These are phyloP conservation scores for Rambutsinella grinnellia DNA, from an alignment of 2,888 invertebrate genomes.

Conservation along the genomic window DNA sequence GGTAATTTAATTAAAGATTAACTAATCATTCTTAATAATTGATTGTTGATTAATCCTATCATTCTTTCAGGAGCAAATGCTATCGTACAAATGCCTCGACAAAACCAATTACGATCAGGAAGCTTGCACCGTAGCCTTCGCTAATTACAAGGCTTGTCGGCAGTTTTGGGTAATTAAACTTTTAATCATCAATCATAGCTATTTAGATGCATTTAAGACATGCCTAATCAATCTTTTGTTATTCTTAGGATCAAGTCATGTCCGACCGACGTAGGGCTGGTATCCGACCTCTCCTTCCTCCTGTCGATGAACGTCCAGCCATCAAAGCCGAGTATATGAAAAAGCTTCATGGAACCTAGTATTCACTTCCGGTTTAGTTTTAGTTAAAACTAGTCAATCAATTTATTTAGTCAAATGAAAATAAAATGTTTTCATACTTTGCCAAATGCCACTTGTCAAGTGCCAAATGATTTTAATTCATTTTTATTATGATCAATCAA, in stretches of 20 bases:
- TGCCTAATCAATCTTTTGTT: conserved; percentile 31
- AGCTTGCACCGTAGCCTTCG: conserved; percentile 78
- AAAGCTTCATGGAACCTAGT: conserved; percentile 34
- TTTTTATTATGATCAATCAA: conserved; percentile 3
- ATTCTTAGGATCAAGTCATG: conserved; percentile 72
- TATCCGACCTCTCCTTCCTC: conserved; percentile 78
- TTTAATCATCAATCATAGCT: conserved; percentile 56
- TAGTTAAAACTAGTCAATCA: no score
- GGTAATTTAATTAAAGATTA: conserved; percentile 43
- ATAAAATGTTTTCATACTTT: no score
- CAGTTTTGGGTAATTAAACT: conserved; percentile 81
- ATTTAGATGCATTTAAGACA: background rate
- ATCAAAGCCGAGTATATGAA: conserved; percentile 76
- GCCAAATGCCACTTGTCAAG: no score
- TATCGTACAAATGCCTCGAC: conserved; percentile 80
- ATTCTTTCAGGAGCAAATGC: conserved; percentile 78
- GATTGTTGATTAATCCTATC: no score
- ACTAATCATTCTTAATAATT: conserved; percentile 6
- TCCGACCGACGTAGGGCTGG: conserved; percentile 76
- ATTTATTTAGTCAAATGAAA: background rate
- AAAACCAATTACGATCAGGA: conserved; percentile 77
- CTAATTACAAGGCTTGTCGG: conserved; percentile 84
- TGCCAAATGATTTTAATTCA: background rate
- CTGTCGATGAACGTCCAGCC: conserved; percentile 77
- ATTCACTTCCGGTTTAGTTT: background rate